Base-by-base conservation (phyloP, 2,797 vertebrate species). In the Zalophus californianus region DNA sequence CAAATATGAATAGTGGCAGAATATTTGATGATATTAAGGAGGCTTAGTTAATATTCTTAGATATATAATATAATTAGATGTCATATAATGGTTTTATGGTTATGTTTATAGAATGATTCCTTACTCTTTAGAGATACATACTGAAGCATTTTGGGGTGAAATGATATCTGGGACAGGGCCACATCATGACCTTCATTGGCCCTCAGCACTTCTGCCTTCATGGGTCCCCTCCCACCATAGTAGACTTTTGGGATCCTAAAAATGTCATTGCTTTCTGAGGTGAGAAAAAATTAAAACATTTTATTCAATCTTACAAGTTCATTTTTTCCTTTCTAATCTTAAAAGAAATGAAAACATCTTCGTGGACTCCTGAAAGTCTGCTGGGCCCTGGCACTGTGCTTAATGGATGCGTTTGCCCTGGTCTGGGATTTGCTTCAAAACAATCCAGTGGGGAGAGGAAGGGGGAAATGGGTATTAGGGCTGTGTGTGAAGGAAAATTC, bases 311-410 rank as follows among this genome's bases (percentile, higher is more conserved):
- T 58, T 70, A 78, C 52, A 79, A 70, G 29, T 50, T 62, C 8
- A 73, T 54, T 90, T 50, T 84, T 79, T 54, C 12, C 35, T 86
- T 52, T 77, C 14, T 73, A 21, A 68, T 68, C 86, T 68, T 29
- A 32, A 90, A 89, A 87, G 35, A 73, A 64, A 64, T 48, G 35
- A 89, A 94, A 95, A 91, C 13, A 60, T 35, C 44, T 90, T 25
- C 4, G 0, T 50, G 14, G 48, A 23, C 21, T 86, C 23, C 32
- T 35, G 15, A 62, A 91, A 64, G 70, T 48, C 5, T 85, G 2
- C 4, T 44, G 85, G 25, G 20, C 25, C 72, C 23, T 38, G 23
- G 12, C 50, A 38, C 15, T 80, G 41, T 60, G 21, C 25, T 38
- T 62, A 91, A 38, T 13, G 83, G 56, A n/a, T 48, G 32, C 20